Base-by-base conservation (phyloP, 2,888 invertebrate genomes). In the Platycheirus albimanus region DNA sequence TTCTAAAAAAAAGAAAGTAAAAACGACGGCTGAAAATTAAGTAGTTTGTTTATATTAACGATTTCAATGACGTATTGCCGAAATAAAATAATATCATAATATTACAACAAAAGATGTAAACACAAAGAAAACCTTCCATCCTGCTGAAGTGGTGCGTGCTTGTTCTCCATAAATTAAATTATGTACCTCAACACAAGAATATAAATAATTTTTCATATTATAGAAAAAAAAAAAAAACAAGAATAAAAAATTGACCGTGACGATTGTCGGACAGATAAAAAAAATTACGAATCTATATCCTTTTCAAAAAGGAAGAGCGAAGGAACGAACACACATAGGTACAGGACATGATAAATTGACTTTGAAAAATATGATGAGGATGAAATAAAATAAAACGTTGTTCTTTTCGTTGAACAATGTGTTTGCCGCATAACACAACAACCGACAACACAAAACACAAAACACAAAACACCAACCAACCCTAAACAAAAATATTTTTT, bases 311-410 rank as follows among this genome's bases (percentile, higher is more conserved):
- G 36, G 36, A 52, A 15, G 28, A 24, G 5, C 5, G 1, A 15
- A 17, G 10, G 30, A 17, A 52, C 30, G 30, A 13, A 47, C n/a
- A 13, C 8, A 15, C 15, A 11, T n/a, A n/a, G n/a, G n/a, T n/a
- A 11, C 36, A 24, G 24, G n/a, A 24, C 38, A 24, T 24, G 33
- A 54, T 41, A 38, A 56, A 38, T 56, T 38, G 56, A 56, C 56
- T 56, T 41, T 24, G 56, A 38, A 41, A 49, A 20, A n/a, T 20
- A 38, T 38, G 20, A 20, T 8, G 3, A 20, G 13, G 36, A 33
- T 0, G 11, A 19, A 13, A 20, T 6, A 54, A 36, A 54, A 47
- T 19, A 47, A 20, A 1, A 38, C 19, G 36, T 38, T 36, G 19
- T 36, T 38, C 20, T 4, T 2, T 13, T 13, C 13, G 13, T 38